Evolutionary conservation across 35 echinoderm and acorn worm species (phyloP).

Genomic region (Stichopus chloronotus): DNA sequence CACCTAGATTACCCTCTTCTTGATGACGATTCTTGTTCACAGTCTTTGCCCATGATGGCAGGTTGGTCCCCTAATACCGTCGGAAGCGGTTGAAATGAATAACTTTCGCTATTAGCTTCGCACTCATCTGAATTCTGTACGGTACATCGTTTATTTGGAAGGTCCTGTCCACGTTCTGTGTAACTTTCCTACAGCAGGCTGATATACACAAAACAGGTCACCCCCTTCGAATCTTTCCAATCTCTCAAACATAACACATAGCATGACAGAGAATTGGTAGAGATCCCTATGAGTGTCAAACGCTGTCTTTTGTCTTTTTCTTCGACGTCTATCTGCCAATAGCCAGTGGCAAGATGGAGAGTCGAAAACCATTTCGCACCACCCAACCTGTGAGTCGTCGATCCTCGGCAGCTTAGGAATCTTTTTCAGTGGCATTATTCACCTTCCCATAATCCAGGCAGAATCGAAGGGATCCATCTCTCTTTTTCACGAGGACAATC

Average conservation of each 20-base stretch:
- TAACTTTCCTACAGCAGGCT: neutral
- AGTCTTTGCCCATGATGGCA: too few relatives aligned
- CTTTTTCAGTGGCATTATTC: conserved; percentile 10
- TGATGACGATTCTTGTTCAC: too few relatives aligned
- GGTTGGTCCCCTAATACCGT: too few relatives aligned
- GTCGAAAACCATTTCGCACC: neutral
- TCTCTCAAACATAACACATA: neutral
- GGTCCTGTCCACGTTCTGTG: too few relatives aligned
- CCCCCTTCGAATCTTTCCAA: neutral
- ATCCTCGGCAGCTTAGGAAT: conserved; percentile 11
- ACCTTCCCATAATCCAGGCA: conserved; percentile 56
- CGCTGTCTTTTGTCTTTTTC: neutral
- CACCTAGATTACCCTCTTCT: neutral
- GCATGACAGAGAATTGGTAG: neutral
- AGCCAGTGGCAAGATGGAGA: neutral
- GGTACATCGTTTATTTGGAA: too few relatives aligned
- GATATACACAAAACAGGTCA: neutral
- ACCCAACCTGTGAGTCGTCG: neutral
- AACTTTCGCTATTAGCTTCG: too few relatives aligned
- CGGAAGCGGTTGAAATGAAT: too few relatives aligned
- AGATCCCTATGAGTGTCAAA: neutral
- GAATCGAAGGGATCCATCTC: conserved; percentile 50
- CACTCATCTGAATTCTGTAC: too few relatives aligned
- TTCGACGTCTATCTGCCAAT: conserved; percentile 30
- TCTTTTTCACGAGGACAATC: conserved; percentile 48